Evolutionary conservation across 2,797 vertebrate species (phyloP).

Genomic region (Hydrophis major): DNA sequence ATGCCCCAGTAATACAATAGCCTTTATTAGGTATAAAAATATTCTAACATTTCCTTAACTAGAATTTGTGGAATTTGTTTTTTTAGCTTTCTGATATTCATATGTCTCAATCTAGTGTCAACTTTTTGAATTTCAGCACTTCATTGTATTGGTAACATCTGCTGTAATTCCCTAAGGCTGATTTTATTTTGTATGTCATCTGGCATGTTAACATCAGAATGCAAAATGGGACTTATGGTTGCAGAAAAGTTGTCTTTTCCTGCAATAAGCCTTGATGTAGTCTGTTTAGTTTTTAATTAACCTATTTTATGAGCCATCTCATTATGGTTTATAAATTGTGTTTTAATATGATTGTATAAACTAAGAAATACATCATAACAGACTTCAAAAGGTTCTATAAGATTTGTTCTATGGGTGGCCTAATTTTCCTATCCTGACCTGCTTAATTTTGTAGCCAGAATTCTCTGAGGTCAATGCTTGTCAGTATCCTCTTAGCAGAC

Average conservation of each 20-base stretch:
- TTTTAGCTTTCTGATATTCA: neutral
- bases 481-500: neutral
- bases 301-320: neutral
- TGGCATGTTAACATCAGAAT: no score
- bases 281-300: neutral
- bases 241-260: neutral
- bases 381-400: neutral
- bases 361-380: neutral
- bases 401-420: neutral
- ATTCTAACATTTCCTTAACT: neutral
- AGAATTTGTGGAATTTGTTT: neutral
- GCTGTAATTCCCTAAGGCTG: neutral
- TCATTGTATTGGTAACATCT: neutral
- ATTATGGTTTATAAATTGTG: neutral
- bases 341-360: neutral
- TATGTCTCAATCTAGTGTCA: neutral
- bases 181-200: no score
- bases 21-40: neutral
- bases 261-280: neutral
- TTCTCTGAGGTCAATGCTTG: neutral
- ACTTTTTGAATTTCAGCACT: neutral
- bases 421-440: neutral
- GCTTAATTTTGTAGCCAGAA: neutral
- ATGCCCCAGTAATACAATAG: neutral
- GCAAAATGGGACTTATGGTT: neutral